A percentile compares a stretch with the other conserved stretches of the same genome.
Evolutionary conservation across 2,888 invertebrate species (phyloP).

Genomic region (Bruchidius siliquastri): DNA sequence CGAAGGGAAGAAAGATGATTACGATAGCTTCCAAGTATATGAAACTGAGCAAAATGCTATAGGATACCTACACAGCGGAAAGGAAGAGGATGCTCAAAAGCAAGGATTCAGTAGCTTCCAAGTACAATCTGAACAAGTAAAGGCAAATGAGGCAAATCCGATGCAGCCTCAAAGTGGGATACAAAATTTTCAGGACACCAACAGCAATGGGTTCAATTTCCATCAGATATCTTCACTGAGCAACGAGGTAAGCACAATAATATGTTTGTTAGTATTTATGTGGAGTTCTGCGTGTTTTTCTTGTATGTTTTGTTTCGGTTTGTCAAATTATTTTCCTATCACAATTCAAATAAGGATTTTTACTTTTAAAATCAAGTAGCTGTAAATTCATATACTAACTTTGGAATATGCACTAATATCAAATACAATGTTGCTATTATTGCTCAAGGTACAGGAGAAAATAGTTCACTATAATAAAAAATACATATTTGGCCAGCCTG

Average conservation of each 20-base stretch:
- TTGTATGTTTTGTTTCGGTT: too few species aligned
- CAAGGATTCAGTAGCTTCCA: constrained; percentile 2
- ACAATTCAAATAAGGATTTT: too few species aligned
- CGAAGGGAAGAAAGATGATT: background rate
- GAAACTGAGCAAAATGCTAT: background rate
- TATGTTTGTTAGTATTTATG: too few species aligned
- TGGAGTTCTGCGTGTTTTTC: too few species aligned
- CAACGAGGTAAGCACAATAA: constrained; percentile 14
- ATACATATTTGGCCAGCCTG: too few species aligned
- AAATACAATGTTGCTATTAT: too few species aligned
- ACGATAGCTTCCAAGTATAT: background rate
- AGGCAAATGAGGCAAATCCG: background rate
- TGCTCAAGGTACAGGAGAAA: too few species aligned
- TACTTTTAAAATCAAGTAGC: too few species aligned
- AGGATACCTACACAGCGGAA: background rate
- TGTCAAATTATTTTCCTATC: too few species aligned
- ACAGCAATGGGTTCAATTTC: background rate
- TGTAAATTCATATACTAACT: too few species aligned
- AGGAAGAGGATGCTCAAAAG: background rate
- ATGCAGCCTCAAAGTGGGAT: background rate
- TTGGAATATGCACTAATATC: too few species aligned
- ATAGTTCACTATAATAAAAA: too few species aligned
- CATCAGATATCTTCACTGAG: constrained; percentile 15
- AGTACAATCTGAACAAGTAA: background rate
- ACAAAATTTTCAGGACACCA: background rate